Conservation (phyloP, 1,140 invertebrate genomes). For the Cheumatopsyche charites region DNA sequence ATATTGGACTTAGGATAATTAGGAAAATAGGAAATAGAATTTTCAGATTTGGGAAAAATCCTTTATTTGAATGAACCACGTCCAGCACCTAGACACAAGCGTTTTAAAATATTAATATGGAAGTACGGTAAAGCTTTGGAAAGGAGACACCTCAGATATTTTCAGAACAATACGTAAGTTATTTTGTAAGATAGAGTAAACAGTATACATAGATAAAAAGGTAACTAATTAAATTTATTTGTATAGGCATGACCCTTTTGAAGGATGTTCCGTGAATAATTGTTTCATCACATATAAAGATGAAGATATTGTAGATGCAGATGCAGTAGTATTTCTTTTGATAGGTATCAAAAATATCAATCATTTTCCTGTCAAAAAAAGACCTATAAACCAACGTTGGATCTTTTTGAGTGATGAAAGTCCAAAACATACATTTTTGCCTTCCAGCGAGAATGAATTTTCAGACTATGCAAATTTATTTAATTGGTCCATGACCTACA, state of each 20-base stretch:
- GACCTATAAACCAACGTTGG: slow-evolving; percentile 61
- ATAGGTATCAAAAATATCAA: slow-evolving; percentile 56
- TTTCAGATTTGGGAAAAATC: not conserved
- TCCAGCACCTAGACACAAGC: not conserved
- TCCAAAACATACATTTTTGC: slow-evolving; percentile 62
- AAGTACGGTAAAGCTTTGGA: slow-evolving; percentile 31
- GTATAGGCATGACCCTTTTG: slow-evolving; percentile 59
- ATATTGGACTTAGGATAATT: no score
- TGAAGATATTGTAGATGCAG: slow-evolving; percentile 54
- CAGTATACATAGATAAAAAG: no score
- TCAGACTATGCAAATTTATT: slow-evolving; percentile 64
- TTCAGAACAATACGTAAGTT: slow-evolving; percentile 24
- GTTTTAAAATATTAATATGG: slow-evolving; percentile 41
- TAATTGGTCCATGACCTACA: slow-evolving; percentile 79
- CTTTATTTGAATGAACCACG: not conserved
- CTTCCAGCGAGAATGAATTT: slow-evolving; percentile 46
- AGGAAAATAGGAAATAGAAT: not conserved
- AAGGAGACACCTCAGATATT: slow-evolving; percentile 25
- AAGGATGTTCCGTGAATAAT: slow-evolving; percentile 63
- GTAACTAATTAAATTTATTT: slow-evolving; percentile 13
- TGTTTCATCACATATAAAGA: slow-evolving; percentile 62
- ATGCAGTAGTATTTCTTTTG: slow-evolving; percentile 66
- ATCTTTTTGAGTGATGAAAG: slow-evolving; percentile 68
- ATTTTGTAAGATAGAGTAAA: not conserved
- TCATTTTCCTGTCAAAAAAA: not conserved